These are phyloP conservation scores for Ryuthela nishihirai DNA, from an alignment of 2,888 invertebrate species.

Conservation along the genomic window DNA sequence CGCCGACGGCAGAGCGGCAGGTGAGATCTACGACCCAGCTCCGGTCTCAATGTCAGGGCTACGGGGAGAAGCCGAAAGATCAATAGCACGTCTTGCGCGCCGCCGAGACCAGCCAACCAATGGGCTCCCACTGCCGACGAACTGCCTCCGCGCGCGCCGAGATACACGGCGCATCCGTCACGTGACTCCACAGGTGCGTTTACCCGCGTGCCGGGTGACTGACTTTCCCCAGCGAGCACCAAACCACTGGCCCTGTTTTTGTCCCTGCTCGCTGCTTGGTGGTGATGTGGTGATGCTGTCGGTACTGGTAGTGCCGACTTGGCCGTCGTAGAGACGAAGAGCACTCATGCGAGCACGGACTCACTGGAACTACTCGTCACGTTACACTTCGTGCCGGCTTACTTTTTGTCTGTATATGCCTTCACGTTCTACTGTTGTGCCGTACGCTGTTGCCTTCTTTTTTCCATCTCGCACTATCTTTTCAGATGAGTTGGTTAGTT, in stretches of 20 bases:
- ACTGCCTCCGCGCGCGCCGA: background rate
- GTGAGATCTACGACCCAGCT: background rate
- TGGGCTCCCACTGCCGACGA: too few relatives aligned
- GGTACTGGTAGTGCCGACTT: too few relatives aligned
- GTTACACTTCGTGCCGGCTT: too few relatives aligned
- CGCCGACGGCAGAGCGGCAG: background rate
- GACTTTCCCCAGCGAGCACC: conserved; percentile 22
- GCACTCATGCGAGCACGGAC: too few relatives aligned
- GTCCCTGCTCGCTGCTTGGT: background rate
- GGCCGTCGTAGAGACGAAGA: too few relatives aligned
- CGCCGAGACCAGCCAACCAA: conserved; percentile 18
- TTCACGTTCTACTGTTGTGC: too few relatives aligned
- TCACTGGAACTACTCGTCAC: too few relatives aligned
- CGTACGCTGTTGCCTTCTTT: too few relatives aligned
- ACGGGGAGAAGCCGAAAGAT: conserved; percentile 2
- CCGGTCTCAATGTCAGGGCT: conserved; percentile 33
- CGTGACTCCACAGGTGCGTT: conserved; percentile 33
- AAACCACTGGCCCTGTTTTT: conserved; percentile 33
- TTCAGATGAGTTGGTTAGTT: too few relatives aligned
- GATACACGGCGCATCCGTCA: conserved; percentile 13
- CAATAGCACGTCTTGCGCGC: conserved; percentile 21
- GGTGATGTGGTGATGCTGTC: too few relatives aligned
- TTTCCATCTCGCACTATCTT: too few relatives aligned
- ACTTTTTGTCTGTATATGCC: too few relatives aligned
- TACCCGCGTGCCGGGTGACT: conserved; percentile 34